These are phyloP conservation scores for Schizothorax lantsangensis DNA, from an alignment of 2,797 vertebrate genomes.

Conservation along the genomic window DNA sequence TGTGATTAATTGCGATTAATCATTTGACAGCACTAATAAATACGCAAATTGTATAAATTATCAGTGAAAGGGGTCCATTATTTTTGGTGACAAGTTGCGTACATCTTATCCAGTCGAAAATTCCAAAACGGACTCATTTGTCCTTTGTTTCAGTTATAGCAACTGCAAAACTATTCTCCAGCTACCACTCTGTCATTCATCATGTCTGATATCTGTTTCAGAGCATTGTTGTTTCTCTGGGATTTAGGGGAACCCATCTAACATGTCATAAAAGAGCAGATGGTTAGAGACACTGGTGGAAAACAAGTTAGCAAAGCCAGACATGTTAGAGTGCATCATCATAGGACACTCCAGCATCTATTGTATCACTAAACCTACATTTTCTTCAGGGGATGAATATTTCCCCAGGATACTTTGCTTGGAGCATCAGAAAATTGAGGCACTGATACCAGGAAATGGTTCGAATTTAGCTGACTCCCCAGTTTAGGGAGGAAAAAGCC, in stretches of 20 bases:
- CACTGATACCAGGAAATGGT: conserved; percentile 19
- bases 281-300: conserved; percentile 9
- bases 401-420: conserved; percentile 12
- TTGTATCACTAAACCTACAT: background rate
- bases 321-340: conserved; percentile 22
- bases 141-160: conserved; percentile 73
- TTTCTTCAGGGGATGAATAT: conserved; percentile 9
- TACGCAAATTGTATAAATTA: background rate
- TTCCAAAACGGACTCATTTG: background rate
- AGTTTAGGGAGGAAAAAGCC: conserved; percentile 32
- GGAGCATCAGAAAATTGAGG: conserved; percentile 30
- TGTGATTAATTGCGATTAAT: too few species aligned
- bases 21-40: background rate
- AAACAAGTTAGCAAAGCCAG: conserved; percentile 42
- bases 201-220: conserved; percentile 69
- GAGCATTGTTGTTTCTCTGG: conserved; percentile 51
- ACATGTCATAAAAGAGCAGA: conserved; percentile 68
- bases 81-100: background rate
- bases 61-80: background rate
- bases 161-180: conserved; percentile 68
- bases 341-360: conserved; percentile 7
- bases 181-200: conserved; percentile 64
- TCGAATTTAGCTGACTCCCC: conserved; percentile 38
- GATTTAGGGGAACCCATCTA: conserved; percentile 63
- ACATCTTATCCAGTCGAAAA: background rate